Percentiles rank a stretch among this genome's conserved stretches.
phyloP scores from a whole-genome alignment of 1,140 invertebrate species.

The Helicoverpa zea region DNA sequence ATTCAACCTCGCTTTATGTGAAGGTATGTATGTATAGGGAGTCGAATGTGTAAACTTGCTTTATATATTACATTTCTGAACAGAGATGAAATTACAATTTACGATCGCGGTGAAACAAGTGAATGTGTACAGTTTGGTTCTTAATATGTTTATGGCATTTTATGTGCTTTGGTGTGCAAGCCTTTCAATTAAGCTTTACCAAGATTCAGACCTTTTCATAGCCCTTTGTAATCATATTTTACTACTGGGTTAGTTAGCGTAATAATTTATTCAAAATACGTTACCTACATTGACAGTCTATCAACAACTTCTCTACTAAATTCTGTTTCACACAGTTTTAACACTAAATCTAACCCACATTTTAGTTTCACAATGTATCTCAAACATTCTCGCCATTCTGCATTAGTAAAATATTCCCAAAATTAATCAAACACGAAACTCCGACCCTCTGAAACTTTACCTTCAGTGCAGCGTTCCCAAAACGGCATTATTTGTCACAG shows the following conservation, averaged over 20 bases:
- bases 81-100: conserved; percentile 39
- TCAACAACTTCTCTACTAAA: too few relatives aligned
- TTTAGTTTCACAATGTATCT: neutral
- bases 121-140: neutral
- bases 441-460: conserved; percentile 2
- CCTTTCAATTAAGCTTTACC: too few relatives aligned
- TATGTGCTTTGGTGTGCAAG: too few relatives aligned
- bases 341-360: neutral
- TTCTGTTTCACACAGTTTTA: too few relatives aligned
- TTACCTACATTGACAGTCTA: neutral
- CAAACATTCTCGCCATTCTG: neutral
- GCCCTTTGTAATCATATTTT: too few relatives aligned
- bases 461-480: conserved; percentile 17
- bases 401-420: conserved; percentile 7
- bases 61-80: conserved; percentile 43
- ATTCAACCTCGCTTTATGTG: conserved; percentile 43
- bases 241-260: too few relatives aligned
- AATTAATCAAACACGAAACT: conserved; percentile 25
- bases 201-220: too few relatives aligned
- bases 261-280: too few relatives aligned
- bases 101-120: neutral
- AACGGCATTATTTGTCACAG: conserved; percentile 15
- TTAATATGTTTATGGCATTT: neutral
- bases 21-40: conserved; percentile 18
- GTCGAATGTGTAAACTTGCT: conserved; percentile 36